Conservation (phyloP, 2,797 vertebrate species). For the Gastrophryne carolinensis region DNA sequence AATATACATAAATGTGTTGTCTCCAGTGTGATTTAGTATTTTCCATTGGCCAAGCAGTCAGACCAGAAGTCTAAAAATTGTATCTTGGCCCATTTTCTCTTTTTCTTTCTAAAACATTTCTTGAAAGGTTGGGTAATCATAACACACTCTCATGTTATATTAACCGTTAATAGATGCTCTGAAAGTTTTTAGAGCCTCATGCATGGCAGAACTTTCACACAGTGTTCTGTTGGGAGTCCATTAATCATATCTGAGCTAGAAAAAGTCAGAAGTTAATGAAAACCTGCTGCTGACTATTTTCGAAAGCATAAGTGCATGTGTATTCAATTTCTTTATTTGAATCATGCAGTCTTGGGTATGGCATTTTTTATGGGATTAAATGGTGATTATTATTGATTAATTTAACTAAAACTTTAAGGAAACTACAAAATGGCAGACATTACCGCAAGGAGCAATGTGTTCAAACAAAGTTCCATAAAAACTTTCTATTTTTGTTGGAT, state of each 20-base stretch:
- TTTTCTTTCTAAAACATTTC: background rate
- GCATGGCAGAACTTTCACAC: background rate
- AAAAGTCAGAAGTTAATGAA: background rate
- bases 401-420: too few relatives aligned
- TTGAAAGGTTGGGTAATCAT: slow-evolving; percentile 6
- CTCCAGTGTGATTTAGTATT: slow-evolving; percentile 39
- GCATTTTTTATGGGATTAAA: background rate
- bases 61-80: slow-evolving; percentile 20
- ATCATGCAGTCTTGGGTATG: background rate
- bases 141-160: background rate
- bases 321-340: slow-evolving; percentile 5
- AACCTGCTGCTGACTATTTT: background rate
- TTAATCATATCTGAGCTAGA: slow-evolving; percentile 4
- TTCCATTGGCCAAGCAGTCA: slow-evolving; percentile 24
- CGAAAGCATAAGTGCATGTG: background rate
- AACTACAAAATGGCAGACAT: too few relatives aligned
- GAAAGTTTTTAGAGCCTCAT: background rate
- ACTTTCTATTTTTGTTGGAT: too few relatives aligned
- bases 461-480: too few relatives aligned
- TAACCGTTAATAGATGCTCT: background rate
- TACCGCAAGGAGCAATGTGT: too few relatives aligned
- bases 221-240: background rate
- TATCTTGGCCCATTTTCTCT: slow-evolving; percentile 2
- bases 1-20: slow-evolving; percentile 34
- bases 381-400: background rate